A percentile compares a stretch with the other conserved stretches of the same genome.
phyloP scores from a whole-genome alignment of 2,888 invertebrate genomes.

The Piscicola geometra region DNA sequence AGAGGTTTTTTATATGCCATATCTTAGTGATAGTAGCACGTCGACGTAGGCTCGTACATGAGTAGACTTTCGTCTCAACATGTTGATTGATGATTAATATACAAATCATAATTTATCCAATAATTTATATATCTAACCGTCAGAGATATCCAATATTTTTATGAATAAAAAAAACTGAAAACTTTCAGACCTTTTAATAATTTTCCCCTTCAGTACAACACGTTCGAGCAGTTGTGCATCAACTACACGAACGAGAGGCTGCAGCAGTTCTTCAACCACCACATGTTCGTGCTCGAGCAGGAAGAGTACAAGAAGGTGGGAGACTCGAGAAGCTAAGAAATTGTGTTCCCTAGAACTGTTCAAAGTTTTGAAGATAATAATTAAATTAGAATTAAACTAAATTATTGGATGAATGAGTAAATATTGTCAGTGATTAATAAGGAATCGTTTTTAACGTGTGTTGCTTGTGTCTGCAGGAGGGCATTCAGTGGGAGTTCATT shows the following conservation, averaged over 20 bases:
- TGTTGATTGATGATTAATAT: not conserved
- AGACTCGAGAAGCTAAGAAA: too few species aligned
- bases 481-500: constrained; percentile 91
- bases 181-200: too few species aligned
- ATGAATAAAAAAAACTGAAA: too few species aligned
- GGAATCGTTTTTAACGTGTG: too few species aligned
- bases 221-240: constrained; percentile 96
- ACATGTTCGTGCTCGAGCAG: constrained; percentile 96
- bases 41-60: not conserved
- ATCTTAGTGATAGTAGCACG: not conserved
- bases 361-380: not conserved
- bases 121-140: not conserved
- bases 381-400: too few species aligned
- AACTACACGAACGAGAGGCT: constrained; percentile 96
- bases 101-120: not conserved
- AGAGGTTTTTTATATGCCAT: too few species aligned
- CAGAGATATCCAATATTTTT: too few species aligned
- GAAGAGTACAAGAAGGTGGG: constrained; percentile 86
- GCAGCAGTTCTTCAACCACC: constrained; percentile 95
- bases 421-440: too few species aligned
- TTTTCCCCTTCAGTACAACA: constrained; percentile 73
- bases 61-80: not conserved
- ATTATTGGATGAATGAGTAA: too few species aligned
- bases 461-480: constrained; percentile 52
- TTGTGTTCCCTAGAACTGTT: not conserved